phyloP scores from a whole-genome alignment of 2,888 invertebrate species.

The Drosophila rellima region DNA sequence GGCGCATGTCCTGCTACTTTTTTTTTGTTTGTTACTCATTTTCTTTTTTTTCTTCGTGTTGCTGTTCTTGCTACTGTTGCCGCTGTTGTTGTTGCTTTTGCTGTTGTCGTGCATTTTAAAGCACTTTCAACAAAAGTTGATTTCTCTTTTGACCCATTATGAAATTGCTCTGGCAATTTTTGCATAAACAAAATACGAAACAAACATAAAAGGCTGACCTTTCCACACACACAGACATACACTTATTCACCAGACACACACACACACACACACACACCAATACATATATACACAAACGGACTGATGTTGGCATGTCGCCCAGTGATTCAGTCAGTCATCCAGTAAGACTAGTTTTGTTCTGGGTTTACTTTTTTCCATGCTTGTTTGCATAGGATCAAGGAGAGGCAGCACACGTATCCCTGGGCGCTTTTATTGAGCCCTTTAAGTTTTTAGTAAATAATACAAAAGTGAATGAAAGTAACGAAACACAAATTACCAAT shows the following conservation, averaged over 20 bases:
- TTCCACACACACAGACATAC: slow-evolving; percentile 42
- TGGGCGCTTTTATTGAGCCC: slow-evolving; percentile 74
- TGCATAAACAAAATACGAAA: slow-evolving; percentile 80
- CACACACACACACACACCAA: slow-evolving; percentile 11
- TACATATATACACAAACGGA: slow-evolving; percentile 26
- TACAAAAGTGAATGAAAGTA: slow-evolving; percentile 54
- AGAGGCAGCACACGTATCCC: slow-evolving; percentile 63
- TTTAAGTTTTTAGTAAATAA: slow-evolving; percentile 80
- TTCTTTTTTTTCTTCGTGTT: slow-evolving; percentile 11
- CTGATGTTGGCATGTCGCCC: slow-evolving; percentile 61
- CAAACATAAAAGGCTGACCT: slow-evolving; percentile 76
- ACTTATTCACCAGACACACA: too few species aligned
- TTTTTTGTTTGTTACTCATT: slow-evolving; percentile 15
- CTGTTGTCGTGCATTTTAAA: slow-evolving; percentile 76
- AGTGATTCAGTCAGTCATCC: slow-evolving; percentile 36
- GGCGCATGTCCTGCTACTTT: slow-evolving; percentile 58
- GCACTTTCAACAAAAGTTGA: slow-evolving; percentile 80
- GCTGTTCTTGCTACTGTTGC: slow-evolving; percentile 7
- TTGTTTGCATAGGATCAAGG: slow-evolving; percentile 76
- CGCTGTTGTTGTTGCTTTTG: slow-evolving; percentile 33
- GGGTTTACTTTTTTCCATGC: slow-evolving; percentile 21
- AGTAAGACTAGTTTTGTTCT: slow-evolving; percentile 48
- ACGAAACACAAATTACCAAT: slow-evolving; percentile 68
- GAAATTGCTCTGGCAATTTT: slow-evolving; percentile 80
- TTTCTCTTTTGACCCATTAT: slow-evolving; percentile 82